Evolutionary conservation across 2,113 vertebrate species (phyloP), one percentile per base, ranked within the genome.

Genomic region (Halcyon malimbica): DNA sequence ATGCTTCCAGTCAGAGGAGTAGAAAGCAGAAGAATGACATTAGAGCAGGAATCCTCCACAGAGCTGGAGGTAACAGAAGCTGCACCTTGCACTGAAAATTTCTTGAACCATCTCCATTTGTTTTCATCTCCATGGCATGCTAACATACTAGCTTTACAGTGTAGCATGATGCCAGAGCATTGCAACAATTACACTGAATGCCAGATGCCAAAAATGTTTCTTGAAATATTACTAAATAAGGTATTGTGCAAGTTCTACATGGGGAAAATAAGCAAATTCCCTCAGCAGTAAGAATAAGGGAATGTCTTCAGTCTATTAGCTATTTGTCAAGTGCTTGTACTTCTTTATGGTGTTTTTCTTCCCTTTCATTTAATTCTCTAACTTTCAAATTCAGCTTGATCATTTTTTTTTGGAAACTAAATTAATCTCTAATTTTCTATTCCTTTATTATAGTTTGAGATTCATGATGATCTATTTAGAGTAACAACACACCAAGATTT

Each of bases 181-280:
- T 92, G 92, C 69, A 92, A 79, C 77, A 69, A 93, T 79, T 86
- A 75, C 4, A 13, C 10, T 87, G 65, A 48, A 78, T 82, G 74
- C 94, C 92, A 96, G 53, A 93, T 90, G 73, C 90, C 93, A 70
- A 86, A 94, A 96, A 95, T 77, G 54, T 59, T 83, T 64, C 83
- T 84, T 94, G 76, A 95, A 93, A 87, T 96, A 89, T 90, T 92
- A 94, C 94, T 94, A 96, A 96, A 96, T 96, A 96, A 96, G 88
- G 90, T 91, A 90, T 90, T 79, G 77, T 89, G 51, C 41, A 69
- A 92, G 67, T 59, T 89, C 62, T 94, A 62, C 21, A 9, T 42
- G 83, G 48, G 60, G 62, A 89, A 93, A 95, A 91, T 78, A 87
- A 94, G 69, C 44, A 71, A 53, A 87, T 69, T 95, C 76, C 75